Percentiles rank a stretch among this genome's conserved stretches.
Evolutionary conservation across 1,140 invertebrate genomes (phyloP).

Genomic region (Littorina saxatilis): DNA sequence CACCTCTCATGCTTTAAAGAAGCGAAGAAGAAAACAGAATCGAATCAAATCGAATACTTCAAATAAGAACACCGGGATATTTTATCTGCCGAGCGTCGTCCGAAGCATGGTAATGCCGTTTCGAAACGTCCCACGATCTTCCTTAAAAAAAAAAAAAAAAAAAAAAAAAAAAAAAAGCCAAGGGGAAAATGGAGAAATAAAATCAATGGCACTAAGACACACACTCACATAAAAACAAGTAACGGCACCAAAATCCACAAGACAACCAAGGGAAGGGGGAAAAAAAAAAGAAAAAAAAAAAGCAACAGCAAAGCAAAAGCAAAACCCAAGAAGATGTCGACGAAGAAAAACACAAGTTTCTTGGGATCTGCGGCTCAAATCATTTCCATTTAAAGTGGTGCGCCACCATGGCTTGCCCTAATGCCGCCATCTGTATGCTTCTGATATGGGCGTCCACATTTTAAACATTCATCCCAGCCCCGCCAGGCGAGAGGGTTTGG

Average conservation of each 20-base stretch:
- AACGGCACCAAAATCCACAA: too few relatives aligned
- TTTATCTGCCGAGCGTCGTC: background rate
- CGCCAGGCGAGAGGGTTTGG: background rate
- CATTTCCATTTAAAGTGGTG: slow-evolving; percentile 26
- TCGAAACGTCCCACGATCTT: too few relatives aligned
- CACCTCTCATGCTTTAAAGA: too few relatives aligned
- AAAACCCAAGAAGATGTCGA: background rate
- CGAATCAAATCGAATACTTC: background rate
- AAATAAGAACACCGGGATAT: background rate
- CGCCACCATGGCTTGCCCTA: background rate
- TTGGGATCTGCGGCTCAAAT: background rate
- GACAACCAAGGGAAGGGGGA: background rate
- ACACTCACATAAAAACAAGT: too few relatives aligned
- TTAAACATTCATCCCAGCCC: slow-evolving; percentile 15
- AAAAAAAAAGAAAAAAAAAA: background rate
- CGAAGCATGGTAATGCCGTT: background rate
- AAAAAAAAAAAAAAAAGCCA: too few relatives aligned
- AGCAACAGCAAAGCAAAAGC: background rate
- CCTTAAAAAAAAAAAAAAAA: too few relatives aligned
- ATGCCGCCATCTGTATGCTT: slow-evolving; percentile 26
- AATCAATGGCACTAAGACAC: too few relatives aligned
- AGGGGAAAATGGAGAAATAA: too few relatives aligned
- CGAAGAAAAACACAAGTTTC: too few relatives aligned
- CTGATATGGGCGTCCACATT: slow-evolving; percentile 15
- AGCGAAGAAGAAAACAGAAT: slow-evolving; percentile 1